These are phyloP conservation scores for Sinella curviseta DNA, from an alignment of 1,140 invertebrate species.

Conservation along the genomic window DNA sequence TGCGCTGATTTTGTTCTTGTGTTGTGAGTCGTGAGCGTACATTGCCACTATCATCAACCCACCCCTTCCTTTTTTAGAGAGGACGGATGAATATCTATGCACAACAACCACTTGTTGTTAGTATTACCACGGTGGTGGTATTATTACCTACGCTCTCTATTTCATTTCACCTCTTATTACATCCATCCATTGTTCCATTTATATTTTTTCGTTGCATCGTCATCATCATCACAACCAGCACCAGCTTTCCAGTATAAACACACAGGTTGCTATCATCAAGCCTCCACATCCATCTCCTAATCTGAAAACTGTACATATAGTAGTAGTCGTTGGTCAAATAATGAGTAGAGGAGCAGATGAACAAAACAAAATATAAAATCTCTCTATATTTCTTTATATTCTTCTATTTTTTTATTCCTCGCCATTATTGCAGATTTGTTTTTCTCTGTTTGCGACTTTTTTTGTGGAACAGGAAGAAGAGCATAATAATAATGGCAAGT, in stretches of 20 bases:
- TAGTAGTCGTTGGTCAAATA: too few species aligned
- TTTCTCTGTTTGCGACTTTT: neutral
- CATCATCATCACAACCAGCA: neutral
- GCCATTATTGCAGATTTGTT: neutral
- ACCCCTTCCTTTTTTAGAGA: neutral
- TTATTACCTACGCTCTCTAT: too few species aligned
- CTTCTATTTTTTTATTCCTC: neutral
- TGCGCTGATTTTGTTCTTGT: neutral
- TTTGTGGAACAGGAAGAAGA: neutral
- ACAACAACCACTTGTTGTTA: slow-evolving; percentile 12
- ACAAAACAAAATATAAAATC: too few species aligned
- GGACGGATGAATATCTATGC: neutral
- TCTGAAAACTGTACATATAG: too few species aligned
- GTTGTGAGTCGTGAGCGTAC: neutral
- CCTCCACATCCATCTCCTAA: neutral
- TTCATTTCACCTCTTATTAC: neutral
- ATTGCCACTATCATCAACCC: neutral
- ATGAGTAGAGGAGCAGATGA: too few species aligned
- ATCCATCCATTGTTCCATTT: neutral
- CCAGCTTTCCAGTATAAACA: neutral
- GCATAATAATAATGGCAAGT: neutral
- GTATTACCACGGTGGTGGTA: neutral
- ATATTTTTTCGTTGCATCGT: neutral
- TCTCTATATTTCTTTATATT: neutral
- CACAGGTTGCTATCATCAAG: neutral